Percentiles rank a stretch among this genome's conserved stretches.
Conservation (phyloP, 2,113 vertebrate species). For the Pygoscelis antarcticus region DNA sequence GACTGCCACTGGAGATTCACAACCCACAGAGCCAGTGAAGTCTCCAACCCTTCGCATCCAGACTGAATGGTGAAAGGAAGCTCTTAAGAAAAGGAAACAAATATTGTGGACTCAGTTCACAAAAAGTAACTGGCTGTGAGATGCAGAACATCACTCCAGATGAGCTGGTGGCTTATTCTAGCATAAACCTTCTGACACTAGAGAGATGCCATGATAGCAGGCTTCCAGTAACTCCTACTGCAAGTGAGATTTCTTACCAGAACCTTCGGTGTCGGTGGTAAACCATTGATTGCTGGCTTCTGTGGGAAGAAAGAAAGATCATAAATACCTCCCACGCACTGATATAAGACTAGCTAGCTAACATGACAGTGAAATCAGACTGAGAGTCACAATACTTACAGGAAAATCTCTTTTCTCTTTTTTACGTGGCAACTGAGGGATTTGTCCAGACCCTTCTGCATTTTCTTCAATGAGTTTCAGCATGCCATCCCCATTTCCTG, state of each 20-base stretch:
- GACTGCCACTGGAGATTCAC: background rate
- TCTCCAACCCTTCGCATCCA: background rate
- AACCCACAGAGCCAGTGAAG: background rate
- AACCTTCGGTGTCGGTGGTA: conserved; percentile 97
- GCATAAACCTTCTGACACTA: background rate
- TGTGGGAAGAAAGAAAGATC: conserved; percentile 54
- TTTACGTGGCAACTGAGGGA: conserved; percentile 82
- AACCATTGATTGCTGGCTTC: conserved; percentile 96
- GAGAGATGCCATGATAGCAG: background rate
- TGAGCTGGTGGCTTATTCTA: background rate
- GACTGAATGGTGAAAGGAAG: background rate
- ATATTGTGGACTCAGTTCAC: background rate
- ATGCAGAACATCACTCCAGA: background rate
- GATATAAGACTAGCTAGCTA: background rate
- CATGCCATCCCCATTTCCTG: conserved; percentile 84
- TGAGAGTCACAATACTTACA: conserved; percentile 73
- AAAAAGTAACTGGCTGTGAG: background rate
- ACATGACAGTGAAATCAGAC: background rate
- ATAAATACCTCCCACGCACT: background rate
- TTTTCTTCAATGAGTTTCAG: conserved; percentile 81
- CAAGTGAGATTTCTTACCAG: conserved; percentile 83
- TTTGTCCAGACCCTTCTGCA: conserved; percentile 74
- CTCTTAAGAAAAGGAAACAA: background rate
- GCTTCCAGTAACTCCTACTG: background rate
- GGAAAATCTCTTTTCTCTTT: conserved; percentile 94